Conservation (phyloP, 2,888 invertebrate genomes). For the Synanthedon tipuliformis region DNA sequence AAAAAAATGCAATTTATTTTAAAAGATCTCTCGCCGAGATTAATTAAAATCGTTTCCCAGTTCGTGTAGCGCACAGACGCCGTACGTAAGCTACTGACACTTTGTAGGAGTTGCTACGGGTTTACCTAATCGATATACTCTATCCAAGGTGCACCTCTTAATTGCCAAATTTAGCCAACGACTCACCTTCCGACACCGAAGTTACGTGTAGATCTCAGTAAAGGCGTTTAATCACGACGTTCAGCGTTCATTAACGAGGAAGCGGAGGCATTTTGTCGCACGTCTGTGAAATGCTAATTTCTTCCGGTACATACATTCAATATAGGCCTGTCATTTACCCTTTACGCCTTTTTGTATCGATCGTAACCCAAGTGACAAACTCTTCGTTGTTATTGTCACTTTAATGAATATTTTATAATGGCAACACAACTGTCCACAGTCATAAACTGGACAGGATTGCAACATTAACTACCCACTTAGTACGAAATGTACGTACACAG, state of each 20-base stretch:
- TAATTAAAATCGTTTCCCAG: too few species aligned
- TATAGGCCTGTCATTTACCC: conserved; percentile 46
- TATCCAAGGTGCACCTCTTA: conserved; percentile 27
- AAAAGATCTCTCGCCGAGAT: too few species aligned
- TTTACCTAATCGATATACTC: conserved; percentile 34
- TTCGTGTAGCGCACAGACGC: too few species aligned
- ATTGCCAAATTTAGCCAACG: conserved; percentile 46
- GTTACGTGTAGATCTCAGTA: conserved; percentile 10
- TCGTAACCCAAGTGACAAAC: too few species aligned
- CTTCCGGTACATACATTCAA: conserved; percentile 45
- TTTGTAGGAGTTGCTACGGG: conserved; percentile 1
- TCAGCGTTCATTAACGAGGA: conserved; percentile 55
- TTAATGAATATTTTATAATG: too few species aligned
- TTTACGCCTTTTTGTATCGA: conserved; percentile 37
- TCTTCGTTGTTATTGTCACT: too few species aligned
- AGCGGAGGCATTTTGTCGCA: conserved; percentile 43
- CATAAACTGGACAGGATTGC: too few species aligned
- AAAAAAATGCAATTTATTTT: too few species aligned
- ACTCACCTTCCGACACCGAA: conserved; percentile 15
- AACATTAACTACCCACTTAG: too few species aligned
- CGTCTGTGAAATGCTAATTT: conserved; percentile 65
- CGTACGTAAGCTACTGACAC: background rate
- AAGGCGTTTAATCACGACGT: conserved; percentile 58
- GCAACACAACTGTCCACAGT: too few species aligned
- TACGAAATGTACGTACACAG: too few species aligned